Evolutionary conservation across 2,797 vertebrate species (phyloP).

Genomic region (Cephalopachus bancanus): DNA sequence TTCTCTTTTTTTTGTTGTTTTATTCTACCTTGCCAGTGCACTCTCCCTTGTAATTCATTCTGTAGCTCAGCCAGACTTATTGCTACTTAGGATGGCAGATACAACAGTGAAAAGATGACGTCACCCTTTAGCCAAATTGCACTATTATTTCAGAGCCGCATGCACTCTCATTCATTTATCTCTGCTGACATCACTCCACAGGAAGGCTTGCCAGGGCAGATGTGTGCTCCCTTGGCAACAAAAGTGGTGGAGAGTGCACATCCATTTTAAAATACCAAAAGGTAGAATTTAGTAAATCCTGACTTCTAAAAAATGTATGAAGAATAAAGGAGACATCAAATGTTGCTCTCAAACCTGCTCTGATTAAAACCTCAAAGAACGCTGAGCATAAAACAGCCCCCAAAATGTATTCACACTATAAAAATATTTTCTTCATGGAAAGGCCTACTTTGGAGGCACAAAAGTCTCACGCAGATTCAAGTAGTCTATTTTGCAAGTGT

Average conservation of each 20-base stretch:
- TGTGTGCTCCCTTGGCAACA: conserved; percentile 81
- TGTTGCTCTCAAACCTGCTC: conserved; percentile 37
- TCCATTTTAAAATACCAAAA: conserved; percentile 81
- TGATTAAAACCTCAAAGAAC: conserved; percentile 62
- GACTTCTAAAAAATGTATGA: conserved; percentile 71
- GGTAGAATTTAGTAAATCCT: conserved; percentile 79
- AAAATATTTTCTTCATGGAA: conserved; percentile 77
- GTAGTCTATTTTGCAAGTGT: conserved; percentile 26
- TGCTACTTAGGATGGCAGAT: conserved; percentile 64
- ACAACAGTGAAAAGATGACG: conserved; percentile 74
- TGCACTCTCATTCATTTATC: conserved; percentile 75
- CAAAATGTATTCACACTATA: conserved; percentile 67
- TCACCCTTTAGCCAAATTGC: conserved; percentile 76
- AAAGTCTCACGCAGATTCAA: conserved; percentile 48
- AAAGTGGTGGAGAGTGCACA: conserved; percentile 58
- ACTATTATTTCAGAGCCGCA: conserved; percentile 68
- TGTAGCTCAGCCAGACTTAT: conserved; percentile 48
- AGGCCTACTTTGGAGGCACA: conserved; percentile 64
- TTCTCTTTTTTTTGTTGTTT: conserved; percentile 72
- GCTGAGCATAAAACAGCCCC: conserved; percentile 21
- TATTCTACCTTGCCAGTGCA: conserved; percentile 40
- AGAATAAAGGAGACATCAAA: conserved; percentile 66
- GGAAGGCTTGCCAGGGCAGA: conserved; percentile 81
- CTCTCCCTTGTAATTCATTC: conserved; percentile 65
- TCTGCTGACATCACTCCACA: conserved; percentile 59